These are phyloP conservation scores for Marmota monax DNA, from an alignment of 2,113 vertebrate species.

Conservation along the genomic window DNA sequence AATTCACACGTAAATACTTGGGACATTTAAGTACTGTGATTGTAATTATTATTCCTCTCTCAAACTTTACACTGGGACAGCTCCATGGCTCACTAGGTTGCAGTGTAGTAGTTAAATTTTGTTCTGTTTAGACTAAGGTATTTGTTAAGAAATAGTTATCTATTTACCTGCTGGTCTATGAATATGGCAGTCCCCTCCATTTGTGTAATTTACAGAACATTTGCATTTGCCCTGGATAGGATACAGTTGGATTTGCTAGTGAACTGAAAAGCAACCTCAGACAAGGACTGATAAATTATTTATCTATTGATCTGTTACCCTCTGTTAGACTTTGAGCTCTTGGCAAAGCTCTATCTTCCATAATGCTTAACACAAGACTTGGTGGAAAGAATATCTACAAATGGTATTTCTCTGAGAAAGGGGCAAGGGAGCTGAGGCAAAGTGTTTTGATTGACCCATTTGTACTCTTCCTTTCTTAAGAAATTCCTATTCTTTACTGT, in stretches of 20 bases:
- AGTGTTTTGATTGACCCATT: too few species aligned
- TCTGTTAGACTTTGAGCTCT: not conserved
- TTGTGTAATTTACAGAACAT: not conserved
- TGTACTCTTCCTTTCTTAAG: constrained; percentile 26
- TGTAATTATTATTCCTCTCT: not conserved
- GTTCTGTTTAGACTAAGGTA: not conserved
- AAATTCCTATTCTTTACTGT: not conserved
- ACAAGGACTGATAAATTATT: not conserved
- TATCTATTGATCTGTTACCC: not conserved
- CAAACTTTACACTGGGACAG: not conserved
- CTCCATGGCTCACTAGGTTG: not conserved
- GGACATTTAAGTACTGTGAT: not conserved
- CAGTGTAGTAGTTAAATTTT: not conserved
- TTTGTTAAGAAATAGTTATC: not conserved
- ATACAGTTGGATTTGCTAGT: not conserved
- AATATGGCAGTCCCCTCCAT: not conserved
- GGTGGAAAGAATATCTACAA: not conserved
- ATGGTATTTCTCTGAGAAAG: constrained; percentile 41
- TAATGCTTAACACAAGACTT: not conserved
- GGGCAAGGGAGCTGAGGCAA: not conserved
- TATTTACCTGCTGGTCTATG: not conserved
- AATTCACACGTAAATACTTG: constrained; percentile 14
- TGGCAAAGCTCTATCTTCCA: not conserved
- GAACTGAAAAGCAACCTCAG: constrained; percentile 35
- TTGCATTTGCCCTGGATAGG: not conserved